These are phyloP conservation scores for Calliphora vomitoria DNA, from an alignment of 2,888 invertebrate species.

Conservation along the genomic window DNA sequence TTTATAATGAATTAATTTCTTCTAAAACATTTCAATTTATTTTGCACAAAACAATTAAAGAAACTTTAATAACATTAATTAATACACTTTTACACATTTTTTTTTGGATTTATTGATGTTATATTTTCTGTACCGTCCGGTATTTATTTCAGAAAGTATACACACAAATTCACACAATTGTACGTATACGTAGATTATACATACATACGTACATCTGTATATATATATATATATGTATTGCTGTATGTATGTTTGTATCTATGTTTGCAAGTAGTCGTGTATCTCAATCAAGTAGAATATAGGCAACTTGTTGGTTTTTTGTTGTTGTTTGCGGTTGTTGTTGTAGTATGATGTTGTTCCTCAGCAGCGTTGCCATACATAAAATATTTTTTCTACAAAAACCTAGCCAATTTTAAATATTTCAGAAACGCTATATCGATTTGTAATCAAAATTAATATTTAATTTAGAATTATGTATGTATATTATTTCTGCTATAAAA, in stretches of 20 bases:
- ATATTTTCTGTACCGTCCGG: neutral
- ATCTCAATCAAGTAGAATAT: slow-evolving; percentile 13
- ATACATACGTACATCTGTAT: neutral
- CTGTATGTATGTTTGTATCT: neutral
- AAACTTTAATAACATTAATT: slow-evolving; percentile 7
- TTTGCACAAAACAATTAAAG: slow-evolving; percentile 7
- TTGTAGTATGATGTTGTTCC: neutral
- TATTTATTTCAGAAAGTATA: neutral
- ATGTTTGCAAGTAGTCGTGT: neutral
- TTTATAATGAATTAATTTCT: neutral
- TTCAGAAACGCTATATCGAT: too few relatives aligned
- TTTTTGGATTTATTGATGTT: neutral
- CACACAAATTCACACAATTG: neutral
- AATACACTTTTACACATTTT: neutral
- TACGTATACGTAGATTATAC: too few relatives aligned
- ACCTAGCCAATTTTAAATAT: too few relatives aligned
- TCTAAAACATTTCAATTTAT: slow-evolving; percentile 1
- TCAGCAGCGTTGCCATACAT: too few relatives aligned
- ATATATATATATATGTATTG: neutral
- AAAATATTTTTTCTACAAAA: too few relatives aligned
- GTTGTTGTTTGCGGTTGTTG: neutral
- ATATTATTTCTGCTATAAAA: too few relatives aligned
- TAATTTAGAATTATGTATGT: too few relatives aligned
- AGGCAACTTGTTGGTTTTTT: slow-evolving; percentile 11
- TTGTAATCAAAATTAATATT: too few relatives aligned